Conservation (phyloP, 1,140 invertebrate genomes). For the Microplitis demolitor region DNA sequence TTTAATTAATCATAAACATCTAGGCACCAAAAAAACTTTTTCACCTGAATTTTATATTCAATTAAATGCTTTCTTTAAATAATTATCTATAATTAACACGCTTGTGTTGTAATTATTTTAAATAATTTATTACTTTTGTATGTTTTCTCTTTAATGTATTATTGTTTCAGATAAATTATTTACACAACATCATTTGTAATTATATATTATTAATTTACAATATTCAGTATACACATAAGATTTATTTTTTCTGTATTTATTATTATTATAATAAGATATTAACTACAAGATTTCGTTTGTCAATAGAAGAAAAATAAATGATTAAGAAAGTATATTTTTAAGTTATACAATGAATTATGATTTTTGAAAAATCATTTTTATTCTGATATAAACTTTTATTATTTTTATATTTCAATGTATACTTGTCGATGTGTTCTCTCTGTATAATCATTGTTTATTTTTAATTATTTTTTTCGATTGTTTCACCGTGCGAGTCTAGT, state of each 20-base stretch:
- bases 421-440: not conserved
- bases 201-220: slow-evolving; percentile 52
- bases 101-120: not conserved
- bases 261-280: not conserved
- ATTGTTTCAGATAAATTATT: slow-evolving; percentile 36
- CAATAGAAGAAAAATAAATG: no score
- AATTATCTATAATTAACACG: no score
- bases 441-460: not conserved
- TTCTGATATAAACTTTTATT: no score
- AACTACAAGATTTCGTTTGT: not conserved
- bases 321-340: no score
- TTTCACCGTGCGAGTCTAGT: slow-evolving; percentile 19
- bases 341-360: not conserved
- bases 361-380: not conserved
- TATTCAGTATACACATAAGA: slow-evolving; percentile 19
- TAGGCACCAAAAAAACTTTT: not conserved
- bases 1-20: no score
- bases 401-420: not conserved
- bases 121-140: not conserved
- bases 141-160: not conserved
- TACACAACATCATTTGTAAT: slow-evolving; percentile 36
- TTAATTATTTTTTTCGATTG: slow-evolving; percentile 24
- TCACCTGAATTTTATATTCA: not conserved
- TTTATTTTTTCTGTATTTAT: not conserved
- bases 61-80: not conserved